Base-by-base conservation (phyloP, 1,140 invertebrate genomes). In the Heliothis virescens region DNA sequence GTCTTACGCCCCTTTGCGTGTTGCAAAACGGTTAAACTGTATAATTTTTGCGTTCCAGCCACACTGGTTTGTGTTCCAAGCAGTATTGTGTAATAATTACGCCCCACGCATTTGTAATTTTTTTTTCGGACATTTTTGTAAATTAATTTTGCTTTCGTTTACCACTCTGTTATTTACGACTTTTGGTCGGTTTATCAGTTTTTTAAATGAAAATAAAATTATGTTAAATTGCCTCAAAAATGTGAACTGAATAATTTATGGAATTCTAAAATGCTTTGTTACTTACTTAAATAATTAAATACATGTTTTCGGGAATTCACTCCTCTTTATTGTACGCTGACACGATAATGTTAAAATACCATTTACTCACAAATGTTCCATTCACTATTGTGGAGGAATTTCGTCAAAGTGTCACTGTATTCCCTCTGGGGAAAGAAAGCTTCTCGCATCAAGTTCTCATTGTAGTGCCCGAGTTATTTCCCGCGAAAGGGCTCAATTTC, bases 401-500 rank as follows among this genome's bases (percentile, higher is more conserved):
- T 77, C 75, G 47, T 76, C 73, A 79, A 71, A 67, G 63, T 76
- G 53, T 48, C 79, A 63, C 81, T 80, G 76, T 82, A 85, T 83
- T 81, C 76, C 75, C 50, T 74, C 47, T 18, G 74, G 71, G 34
- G 72, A 75, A 73, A 82, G 76, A 77, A 77, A 67, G 75, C 75
- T 65, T 67, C 62, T 52, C 79, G 77, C 63, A 81, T 86, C 81
- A 83, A 81, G 41, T 65, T 84, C 79, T 80, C 82, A 87, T 83
- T 85, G 79, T 87, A 85, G 82, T 84, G 81, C 81, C 81, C 83
- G 84, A 86, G 74, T 82, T 84, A 81, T 87, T 85, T 84, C 82
- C 79, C 82, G 79, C 77, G 80, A 86, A 87, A 87, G 82, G 85
- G 86, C 84, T 89, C 89, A 88, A 88, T 89, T 89, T 86, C 84